Conservation (phyloP, 2,113 vertebrate species). For the Nothocercus julius region DNA sequence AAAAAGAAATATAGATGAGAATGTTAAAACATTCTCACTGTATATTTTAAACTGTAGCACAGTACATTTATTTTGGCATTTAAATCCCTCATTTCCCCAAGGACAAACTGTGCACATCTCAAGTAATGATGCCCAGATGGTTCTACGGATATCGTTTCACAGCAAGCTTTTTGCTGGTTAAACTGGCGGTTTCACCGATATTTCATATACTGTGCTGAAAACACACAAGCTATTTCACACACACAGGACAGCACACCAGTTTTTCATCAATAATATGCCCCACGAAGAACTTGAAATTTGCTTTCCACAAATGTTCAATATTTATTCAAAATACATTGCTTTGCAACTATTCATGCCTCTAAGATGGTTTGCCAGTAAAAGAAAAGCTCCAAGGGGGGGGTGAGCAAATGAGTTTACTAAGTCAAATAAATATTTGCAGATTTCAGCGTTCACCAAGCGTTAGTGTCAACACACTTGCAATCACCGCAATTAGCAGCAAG, state of each 20-base stretch:
- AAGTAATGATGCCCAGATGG: slow-evolving; percentile 49
- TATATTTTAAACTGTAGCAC: neutral
- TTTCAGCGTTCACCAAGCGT: slow-evolving; percentile 10
- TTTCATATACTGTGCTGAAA: neutral
- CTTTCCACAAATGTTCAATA: neutral
- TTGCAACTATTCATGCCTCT: neutral
- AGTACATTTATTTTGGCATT: slow-evolving; percentile 43
- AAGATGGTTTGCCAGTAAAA: neutral
- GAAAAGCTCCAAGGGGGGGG: neutral
- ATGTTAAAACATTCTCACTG: neutral
- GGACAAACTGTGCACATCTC: slow-evolving; percentile 30
- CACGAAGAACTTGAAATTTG: neutral
- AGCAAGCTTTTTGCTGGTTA: slow-evolving; percentile 12
- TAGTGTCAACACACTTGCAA: slow-evolving; percentile 1
- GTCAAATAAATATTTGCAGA: slow-evolving; percentile 34
- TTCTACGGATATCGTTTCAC: slow-evolving; percentile 1
- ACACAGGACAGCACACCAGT: neutral
- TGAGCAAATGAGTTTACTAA: neutral
- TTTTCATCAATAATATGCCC: neutral
- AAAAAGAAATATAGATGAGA: neutral
- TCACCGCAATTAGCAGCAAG: slow-evolving; percentile 36
- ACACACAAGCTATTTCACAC: neutral
- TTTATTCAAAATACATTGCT: neutral
- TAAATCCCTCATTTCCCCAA: slow-evolving; percentile 41
- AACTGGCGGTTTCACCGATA: neutral